phyloP scores from a whole-genome alignment of 92 coral and sea anemone genomes.

The Phenganax subtilis region DNA sequence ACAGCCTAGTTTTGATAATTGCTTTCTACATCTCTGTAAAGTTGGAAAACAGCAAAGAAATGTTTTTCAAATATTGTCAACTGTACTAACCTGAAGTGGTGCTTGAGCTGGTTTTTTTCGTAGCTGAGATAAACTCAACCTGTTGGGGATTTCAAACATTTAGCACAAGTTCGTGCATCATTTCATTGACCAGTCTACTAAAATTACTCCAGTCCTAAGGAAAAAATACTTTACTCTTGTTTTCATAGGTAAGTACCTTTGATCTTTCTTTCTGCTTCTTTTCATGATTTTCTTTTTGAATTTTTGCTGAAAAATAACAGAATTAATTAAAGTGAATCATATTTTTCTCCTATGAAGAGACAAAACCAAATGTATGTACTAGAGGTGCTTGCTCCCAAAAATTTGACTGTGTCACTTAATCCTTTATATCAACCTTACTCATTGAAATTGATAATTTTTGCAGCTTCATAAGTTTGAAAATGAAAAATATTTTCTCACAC shows the following conservation, averaged over 20 bases:
- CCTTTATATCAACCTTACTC: too few species aligned
- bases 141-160: background rate
- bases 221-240: background rate
- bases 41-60: background rate
- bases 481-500: background rate
- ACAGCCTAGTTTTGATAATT: background rate
- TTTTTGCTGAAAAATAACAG: slow-evolving; percentile 56
- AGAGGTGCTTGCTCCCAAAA: too few species aligned
- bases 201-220: background rate
- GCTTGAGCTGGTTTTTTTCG: slow-evolving; percentile 45
- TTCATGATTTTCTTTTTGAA: slow-evolving; percentile 85
- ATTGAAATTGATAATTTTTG: background rate
- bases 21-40: background rate
- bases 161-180: background rate
- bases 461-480: background rate
- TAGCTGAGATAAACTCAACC: slow-evolving; percentile 89
- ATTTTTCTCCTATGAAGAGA: background rate
- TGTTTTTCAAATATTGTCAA: too few species aligned
- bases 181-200: background rate
- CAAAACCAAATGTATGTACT: too few species aligned
- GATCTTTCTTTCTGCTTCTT: slow-evolving; percentile 79
- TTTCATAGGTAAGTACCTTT: slow-evolving; percentile 28
- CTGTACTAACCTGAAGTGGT: background rate
- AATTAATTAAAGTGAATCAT: background rate
- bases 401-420: too few species aligned